These are phyloP conservation scores for Bovichtus variegatus DNA, from an alignment of 2,797 vertebrate genomes.

Conservation along the genomic window DNA sequence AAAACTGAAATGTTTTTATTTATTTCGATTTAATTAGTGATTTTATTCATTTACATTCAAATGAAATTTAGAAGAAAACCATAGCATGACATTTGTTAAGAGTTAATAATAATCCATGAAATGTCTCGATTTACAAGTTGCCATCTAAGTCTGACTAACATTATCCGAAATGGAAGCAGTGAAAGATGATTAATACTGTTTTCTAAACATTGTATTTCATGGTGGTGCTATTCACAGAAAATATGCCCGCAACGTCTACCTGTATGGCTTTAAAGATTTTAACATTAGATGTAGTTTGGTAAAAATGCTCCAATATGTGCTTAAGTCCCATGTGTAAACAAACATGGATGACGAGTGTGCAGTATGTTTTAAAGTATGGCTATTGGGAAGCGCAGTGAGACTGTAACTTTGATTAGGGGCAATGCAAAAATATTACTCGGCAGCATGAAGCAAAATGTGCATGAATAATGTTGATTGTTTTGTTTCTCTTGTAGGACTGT, in stretches of 20 bases:
- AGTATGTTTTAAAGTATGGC: background rate
- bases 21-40: background rate
- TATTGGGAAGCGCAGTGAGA: background rate
- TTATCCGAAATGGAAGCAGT: background rate
- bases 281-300: too few relatives aligned
- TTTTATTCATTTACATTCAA: background rate
- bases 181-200: background rate
- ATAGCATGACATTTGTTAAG: background rate
- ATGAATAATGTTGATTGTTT: background rate
- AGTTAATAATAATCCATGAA: background rate
- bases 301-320: background rate
- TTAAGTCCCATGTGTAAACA: background rate
- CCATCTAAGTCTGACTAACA: background rate
- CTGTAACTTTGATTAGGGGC: background rate
- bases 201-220: background rate
- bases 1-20: background rate
- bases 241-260: background rate
- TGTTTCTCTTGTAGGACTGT: slow-evolving; percentile 50
- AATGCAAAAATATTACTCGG: too few relatives aligned
- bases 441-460: background rate
- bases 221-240: background rate
- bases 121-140: background rate
- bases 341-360: background rate
- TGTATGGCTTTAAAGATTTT: background rate
- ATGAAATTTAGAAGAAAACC: background rate